Evolutionary conservation across 2,888 invertebrate species (phyloP).

Genomic region (Lepidonotus clava): DNA sequence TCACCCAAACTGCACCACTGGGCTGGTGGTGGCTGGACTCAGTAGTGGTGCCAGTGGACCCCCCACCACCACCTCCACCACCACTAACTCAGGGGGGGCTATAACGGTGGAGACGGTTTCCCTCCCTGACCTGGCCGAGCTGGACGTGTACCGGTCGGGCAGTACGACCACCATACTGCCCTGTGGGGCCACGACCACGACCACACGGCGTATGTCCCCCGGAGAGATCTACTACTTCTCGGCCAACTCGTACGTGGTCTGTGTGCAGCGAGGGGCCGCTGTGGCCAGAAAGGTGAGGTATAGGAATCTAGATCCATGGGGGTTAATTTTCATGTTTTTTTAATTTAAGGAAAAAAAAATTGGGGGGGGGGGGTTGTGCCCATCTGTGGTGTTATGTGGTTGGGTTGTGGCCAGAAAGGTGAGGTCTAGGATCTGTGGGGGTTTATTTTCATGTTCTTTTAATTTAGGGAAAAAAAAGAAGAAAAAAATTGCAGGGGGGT

Average conservation of each 20-base stretch:
- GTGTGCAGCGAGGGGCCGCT: constrained; percentile 69
- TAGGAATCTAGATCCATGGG: no score
- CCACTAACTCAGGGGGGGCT: not conserved
- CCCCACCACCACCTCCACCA: not conserved
- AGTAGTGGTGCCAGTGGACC: not conserved
- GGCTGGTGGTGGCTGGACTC: not conserved
- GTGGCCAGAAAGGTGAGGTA: not conserved
- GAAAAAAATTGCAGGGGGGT: no score
- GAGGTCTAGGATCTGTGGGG: no score
- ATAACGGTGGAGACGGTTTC: not conserved
- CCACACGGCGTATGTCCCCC: constrained; percentile 64
- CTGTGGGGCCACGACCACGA: constrained; percentile 1
- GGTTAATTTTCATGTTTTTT: no score
- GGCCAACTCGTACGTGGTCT: constrained; percentile 77
- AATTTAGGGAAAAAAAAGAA: no score
- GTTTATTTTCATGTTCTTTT: no score
- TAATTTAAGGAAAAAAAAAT: no score
- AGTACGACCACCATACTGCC: not conserved
- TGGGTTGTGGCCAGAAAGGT: no score
- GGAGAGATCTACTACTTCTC: constrained; percentile 78
- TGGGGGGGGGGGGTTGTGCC: no score
- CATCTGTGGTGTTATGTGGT: no score
- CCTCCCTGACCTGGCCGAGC: not conserved
- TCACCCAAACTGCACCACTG: not conserved
- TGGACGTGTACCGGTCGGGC: constrained; percentile 18